Conservation (phyloP, 1,140 invertebrate species). For the Sycobia sp. region DNA sequence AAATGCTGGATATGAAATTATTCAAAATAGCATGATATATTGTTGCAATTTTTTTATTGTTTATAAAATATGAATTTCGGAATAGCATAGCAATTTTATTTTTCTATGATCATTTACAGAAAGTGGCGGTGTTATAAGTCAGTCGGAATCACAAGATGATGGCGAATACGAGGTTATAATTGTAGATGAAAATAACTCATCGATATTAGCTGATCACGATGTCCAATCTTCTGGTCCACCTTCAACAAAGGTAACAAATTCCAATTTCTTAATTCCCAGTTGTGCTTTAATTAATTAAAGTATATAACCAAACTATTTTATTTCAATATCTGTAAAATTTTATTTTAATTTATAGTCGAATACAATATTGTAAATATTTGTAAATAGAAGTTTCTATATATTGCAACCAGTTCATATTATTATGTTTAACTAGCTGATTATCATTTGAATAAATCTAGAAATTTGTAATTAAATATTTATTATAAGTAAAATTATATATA, state of each 20-base stretch:
- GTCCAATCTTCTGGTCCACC: slow-evolving; percentile 73
- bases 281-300: too few relatives aligned
- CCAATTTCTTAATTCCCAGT: neutral
- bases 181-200: slow-evolving; percentile 86
- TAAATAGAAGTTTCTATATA: neutral
- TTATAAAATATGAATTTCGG: neutral
- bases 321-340: too few relatives aligned
- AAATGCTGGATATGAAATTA: neutral
- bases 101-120: slow-evolving; percentile 45
- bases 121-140: slow-evolving; percentile 57
- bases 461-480: too few relatives aligned
- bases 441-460: too few relatives aligned
- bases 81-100: neutral
- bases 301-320: too few relatives aligned
- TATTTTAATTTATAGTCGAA: too few relatives aligned
- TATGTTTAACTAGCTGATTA: too few relatives aligned
- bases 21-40: slow-evolving; percentile 11
- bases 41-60: neutral
- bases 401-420: too few relatives aligned
- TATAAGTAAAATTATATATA: too few relatives aligned
- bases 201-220: slow-evolving; percentile 78
- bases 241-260: slow-evolving; percentile 77
- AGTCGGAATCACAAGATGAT: slow-evolving; percentile 69
- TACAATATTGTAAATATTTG: neutral
- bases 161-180: slow-evolving; percentile 88